Evolutionary conservation across 2,797 vertebrate species (phyloP).

Genomic region (Pithecia hirsuta): DNA sequence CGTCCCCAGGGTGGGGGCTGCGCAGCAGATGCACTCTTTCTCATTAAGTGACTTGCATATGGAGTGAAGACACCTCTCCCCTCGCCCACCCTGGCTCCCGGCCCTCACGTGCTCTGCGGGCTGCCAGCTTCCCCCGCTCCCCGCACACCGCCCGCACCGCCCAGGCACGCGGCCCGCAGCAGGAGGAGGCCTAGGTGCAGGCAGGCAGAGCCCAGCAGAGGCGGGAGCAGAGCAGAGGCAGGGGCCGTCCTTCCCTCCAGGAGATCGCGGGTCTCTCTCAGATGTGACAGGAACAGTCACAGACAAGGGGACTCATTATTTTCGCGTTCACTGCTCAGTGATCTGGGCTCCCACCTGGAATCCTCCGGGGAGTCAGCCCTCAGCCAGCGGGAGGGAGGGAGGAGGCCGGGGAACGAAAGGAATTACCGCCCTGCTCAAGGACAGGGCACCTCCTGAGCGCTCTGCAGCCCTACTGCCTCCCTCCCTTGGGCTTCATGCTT

Average conservation of each 20-base stretch:
- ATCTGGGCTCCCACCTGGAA: constrained; percentile 36
- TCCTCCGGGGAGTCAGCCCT: constrained; percentile 13
- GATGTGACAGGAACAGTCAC: constrained; percentile 63
- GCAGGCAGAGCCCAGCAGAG: not conserved
- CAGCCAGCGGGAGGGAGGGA: not conserved
- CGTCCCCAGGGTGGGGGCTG: constrained; percentile 33
- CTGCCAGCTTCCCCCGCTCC: constrained; percentile 48
- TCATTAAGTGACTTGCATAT: constrained; percentile 77
- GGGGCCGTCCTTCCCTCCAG: not conserved
- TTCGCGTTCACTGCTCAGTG: constrained; percentile 64
- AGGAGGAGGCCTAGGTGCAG: not conserved
- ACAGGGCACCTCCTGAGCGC: not conserved
- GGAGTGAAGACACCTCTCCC: constrained; percentile 68
- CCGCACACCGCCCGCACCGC: not conserved
- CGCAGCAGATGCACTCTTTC: constrained; percentile 66
- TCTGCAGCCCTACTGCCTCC: not conserved
- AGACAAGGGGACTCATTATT: constrained; percentile 70
- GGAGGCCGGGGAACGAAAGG: rapidly evolving
- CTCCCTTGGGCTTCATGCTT: not conserved
- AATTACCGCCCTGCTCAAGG: not conserved
- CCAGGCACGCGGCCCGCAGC: not conserved
- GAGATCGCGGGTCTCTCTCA: not conserved
- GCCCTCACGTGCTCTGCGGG: not conserved
- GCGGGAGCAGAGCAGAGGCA: not conserved
- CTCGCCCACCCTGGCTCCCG: constrained; percentile 4